These are phyloP conservation scores for Idris sp. DNA, from an alignment of 1,140 invertebrate species.

Conservation along the genomic window DNA sequence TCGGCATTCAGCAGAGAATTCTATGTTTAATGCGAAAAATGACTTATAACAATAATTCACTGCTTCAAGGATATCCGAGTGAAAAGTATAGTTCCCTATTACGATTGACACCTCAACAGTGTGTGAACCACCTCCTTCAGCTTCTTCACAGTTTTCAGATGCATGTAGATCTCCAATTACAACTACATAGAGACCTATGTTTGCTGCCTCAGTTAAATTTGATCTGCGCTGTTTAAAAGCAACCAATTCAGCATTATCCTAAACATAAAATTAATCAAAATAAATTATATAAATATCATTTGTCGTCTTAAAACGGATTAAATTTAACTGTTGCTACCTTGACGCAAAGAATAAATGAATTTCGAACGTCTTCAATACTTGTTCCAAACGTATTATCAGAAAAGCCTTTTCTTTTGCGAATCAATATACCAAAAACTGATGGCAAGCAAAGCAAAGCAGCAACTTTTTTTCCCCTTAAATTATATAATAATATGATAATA, in stretches of 20 bases:
- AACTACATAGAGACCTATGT: constrained; percentile 3
- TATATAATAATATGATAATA: too few relatives aligned
- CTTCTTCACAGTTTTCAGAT: too few relatives aligned
- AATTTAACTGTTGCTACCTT: constrained; percentile 3
- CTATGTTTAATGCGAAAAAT: constrained; percentile 22
- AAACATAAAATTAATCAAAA: constrained; percentile 9
- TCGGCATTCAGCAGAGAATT: constrained; percentile 21
- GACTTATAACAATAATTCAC: constrained; percentile 25
- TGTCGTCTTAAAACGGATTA: too few relatives aligned
- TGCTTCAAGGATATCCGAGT: constrained; percentile 18
- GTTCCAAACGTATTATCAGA: constrained; percentile 9
- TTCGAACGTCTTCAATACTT: constrained; percentile 1
- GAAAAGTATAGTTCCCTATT: constrained; percentile 12
- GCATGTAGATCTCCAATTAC: background rate
- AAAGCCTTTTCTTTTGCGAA: background rate
- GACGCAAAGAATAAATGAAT: constrained; percentile 9
- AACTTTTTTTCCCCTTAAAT: background rate
- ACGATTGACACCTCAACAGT: constrained; percentile 2
- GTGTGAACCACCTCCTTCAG: too few relatives aligned
- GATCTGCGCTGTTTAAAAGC: background rate
- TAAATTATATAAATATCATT: background rate
- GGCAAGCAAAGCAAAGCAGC: constrained; percentile 2
- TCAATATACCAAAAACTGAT: background rate
- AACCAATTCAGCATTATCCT: background rate
- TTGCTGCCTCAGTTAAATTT: background rate